phyloP scores from a whole-genome alignment of 2,113 vertebrate genomes.

The Solea solea region DNA sequence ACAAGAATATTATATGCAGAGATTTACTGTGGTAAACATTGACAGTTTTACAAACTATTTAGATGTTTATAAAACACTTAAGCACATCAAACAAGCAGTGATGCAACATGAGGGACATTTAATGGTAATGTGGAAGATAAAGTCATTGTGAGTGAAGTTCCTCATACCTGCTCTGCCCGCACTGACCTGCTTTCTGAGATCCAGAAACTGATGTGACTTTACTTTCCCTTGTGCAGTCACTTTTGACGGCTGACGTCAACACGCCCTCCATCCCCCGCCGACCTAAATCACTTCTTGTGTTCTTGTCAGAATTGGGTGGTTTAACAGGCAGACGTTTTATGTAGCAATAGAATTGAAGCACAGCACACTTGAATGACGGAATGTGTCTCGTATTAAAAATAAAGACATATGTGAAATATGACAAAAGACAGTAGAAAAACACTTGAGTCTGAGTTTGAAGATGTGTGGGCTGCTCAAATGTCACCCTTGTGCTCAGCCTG shows the following conservation, averaged over 20 bases:
- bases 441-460: neutral
- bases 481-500: neutral
- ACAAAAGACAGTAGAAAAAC: neutral
- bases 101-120: neutral
- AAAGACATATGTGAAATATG: too few relatives aligned
- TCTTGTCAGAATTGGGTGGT: neutral
- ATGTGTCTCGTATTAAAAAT: too few relatives aligned
- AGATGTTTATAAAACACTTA: too few relatives aligned
- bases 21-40: too few relatives aligned
- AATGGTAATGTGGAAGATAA: constrained; percentile 17
- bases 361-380: too few relatives aligned
- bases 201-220: constrained; percentile 5
- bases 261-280: constrained; percentile 19
- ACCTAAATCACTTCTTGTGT: constrained; percentile 3
- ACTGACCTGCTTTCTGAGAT: constrained; percentile 7
- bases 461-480: constrained; percentile 14
- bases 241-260: constrained; percentile 26
- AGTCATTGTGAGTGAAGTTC: neutral
- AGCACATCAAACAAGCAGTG: neutral
- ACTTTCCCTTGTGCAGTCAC: constrained; percentile 22
- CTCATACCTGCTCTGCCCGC: constrained; percentile 27
- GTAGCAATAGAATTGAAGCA: too few relatives aligned
- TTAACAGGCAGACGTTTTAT: neutral
- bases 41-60: too few relatives aligned
- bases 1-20: too few relatives aligned